phyloP scores from a whole-genome alignment of 2,797 vertebrate genomes.

The Rhadinocentrus ornatus region DNA sequence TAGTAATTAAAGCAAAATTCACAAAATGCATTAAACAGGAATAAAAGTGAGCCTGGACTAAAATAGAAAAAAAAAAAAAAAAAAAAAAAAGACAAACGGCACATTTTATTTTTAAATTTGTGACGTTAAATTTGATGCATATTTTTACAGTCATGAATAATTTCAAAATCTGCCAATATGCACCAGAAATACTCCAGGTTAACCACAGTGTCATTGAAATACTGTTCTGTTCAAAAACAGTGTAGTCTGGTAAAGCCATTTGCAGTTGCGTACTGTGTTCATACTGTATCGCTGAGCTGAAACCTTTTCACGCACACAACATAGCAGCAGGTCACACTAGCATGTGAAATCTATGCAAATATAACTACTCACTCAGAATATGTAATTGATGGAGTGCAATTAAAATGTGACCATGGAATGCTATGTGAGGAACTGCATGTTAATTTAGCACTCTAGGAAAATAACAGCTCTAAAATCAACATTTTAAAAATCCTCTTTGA shows the following conservation, averaged over 20 bases:
- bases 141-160: background rate
- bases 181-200: background rate
- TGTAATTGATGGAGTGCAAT: conserved; percentile 75
- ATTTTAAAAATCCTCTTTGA: conserved; percentile 40
- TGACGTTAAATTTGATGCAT: background rate
- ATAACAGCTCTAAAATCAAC: conserved; percentile 48
- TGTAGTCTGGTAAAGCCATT: conserved; percentile 13
- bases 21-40: too few species aligned
- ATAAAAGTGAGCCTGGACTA: too few species aligned
- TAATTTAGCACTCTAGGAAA: conserved; percentile 44
- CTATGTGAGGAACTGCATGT: conserved; percentile 54
- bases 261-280: conserved; percentile 59
- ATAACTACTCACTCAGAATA: conserved; percentile 65
- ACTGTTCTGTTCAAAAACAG: conserved; percentile 14
- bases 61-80: background rate
- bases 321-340: conserved; percentile 64
- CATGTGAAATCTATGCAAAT: conserved; percentile 78
- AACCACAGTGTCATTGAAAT: background rate
- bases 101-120: background rate
- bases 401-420: conserved; percentile 68
- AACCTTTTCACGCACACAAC: conserved; percentile 70
- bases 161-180: background rate
- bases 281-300: conserved; percentile 56
- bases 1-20: too few species aligned
- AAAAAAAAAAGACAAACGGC: background rate